Percentiles rank a stretch among this genome's conserved stretches.
These are phyloP conservation scores for Balaeniceps rex DNA, from an alignment of 2,113 vertebrate species.

Conservation along the genomic window DNA sequence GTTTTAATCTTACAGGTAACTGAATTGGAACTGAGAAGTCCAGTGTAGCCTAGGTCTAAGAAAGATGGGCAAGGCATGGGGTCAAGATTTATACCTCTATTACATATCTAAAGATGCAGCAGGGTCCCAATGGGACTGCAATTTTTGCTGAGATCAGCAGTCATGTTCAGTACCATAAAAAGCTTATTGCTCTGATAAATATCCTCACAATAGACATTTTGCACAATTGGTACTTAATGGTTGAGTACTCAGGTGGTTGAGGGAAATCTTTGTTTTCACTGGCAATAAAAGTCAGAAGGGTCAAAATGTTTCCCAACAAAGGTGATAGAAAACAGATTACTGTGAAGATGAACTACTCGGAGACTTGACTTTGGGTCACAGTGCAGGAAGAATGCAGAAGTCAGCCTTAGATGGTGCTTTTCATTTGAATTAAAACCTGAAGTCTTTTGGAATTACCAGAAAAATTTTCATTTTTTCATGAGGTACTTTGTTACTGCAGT, in stretches of 20 bases:
- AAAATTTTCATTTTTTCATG: not conserved
- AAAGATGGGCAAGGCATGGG: not conserved
- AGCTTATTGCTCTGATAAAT: constrained; percentile 1
- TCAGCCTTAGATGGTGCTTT: not conserved
- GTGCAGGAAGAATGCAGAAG: not conserved
- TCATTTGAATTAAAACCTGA: not conserved
- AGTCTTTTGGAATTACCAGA: not conserved
- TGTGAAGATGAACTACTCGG: not conserved
- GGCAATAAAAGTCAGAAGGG: not conserved
- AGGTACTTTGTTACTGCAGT: not conserved
- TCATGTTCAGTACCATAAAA: not conserved
- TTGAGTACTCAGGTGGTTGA: not conserved
- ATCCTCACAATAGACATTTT: not conserved
- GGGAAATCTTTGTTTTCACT: not conserved
- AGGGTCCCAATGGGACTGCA: not conserved
- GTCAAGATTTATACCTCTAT: not conserved
- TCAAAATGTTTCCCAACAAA: constrained; percentile 1
- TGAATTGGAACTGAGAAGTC: not conserved
- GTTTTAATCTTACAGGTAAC: not conserved
- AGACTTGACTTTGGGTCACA: not conserved
- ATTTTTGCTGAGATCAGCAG: not conserved
- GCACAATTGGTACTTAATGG: not conserved
- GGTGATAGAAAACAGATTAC: not conserved
- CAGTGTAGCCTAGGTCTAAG: not conserved
- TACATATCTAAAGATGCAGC: not conserved